Conservation (phyloP, 2,113 vertebrate genomes). For the Periophthalmus modestus region DNA sequence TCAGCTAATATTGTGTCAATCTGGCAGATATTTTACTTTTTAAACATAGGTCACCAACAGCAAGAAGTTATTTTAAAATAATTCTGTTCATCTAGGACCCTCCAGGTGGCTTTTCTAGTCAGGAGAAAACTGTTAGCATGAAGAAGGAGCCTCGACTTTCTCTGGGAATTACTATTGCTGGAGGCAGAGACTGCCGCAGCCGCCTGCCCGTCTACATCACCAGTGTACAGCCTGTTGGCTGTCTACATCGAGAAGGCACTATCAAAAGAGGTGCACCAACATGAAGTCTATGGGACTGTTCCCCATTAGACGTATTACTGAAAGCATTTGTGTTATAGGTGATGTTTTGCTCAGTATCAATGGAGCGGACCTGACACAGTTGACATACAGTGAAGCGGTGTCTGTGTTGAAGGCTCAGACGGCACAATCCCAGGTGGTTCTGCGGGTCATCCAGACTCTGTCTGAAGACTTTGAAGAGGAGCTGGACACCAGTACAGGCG, state of each 20-base stretch:
- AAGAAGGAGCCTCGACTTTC: slow-evolving; percentile 90
- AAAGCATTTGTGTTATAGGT: slow-evolving; percentile 65
- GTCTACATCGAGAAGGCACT: slow-evolving; percentile 87
- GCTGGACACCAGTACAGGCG: slow-evolving; percentile 55
- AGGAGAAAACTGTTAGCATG: slow-evolving; percentile 87
- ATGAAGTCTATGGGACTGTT: neutral
- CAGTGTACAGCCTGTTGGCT: slow-evolving; percentile 89
- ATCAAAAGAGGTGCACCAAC: slow-evolving; percentile 83
- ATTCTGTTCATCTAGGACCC: slow-evolving; percentile 75
- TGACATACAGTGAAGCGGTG: slow-evolving; percentile 88
- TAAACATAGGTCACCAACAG: neutral
- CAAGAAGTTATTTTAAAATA: neutral
- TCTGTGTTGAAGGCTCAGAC: slow-evolving; percentile 87
- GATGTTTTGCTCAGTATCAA: slow-evolving; percentile 90
- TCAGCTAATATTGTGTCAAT: neutral
- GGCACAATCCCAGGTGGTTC: slow-evolving; percentile 80
- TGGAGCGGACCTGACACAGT: slow-evolving; percentile 85
- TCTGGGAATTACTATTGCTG: slow-evolving; percentile 90
- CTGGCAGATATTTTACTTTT: neutral
- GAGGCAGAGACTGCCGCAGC: slow-evolving; percentile 86
- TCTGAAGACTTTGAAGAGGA: slow-evolving; percentile 68
- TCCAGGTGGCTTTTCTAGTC: slow-evolving; percentile 81
- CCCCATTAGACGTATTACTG: neutral
- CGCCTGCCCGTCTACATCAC: slow-evolving; percentile 90
- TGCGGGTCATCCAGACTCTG: slow-evolving; percentile 84